Percentiles rank a stretch among this genome's conserved stretches.
Evolutionary conservation across 2,888 invertebrate species (phyloP).

Genomic region (Diplolepis rosae): DNA sequence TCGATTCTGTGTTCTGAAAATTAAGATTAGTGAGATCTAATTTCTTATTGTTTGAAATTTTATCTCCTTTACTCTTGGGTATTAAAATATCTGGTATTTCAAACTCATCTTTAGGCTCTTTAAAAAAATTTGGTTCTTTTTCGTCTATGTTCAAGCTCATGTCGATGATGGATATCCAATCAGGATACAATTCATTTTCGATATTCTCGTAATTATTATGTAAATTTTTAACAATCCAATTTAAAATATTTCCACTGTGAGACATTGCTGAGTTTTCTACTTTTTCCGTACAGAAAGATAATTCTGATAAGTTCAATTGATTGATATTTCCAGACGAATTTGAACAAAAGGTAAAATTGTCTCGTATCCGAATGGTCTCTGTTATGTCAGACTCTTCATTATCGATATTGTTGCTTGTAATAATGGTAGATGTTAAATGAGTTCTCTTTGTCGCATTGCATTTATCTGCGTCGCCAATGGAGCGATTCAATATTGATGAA

Average conservation of each 20-base stretch:
- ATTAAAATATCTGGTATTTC: background rate
- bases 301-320: background rate
- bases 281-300: background rate
- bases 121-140: background rate
- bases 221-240: background rate
- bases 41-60: background rate
- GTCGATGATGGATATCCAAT: background rate
- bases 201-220: background rate
- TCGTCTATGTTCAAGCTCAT: background rate
- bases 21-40: background rate
- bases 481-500: background rate
- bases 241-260: background rate
- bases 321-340: background rate
- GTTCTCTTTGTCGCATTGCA: background rate
- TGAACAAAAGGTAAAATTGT: background rate
- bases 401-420: background rate
- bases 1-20: background rate
- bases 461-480: background rate
- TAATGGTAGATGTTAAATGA: background rate
- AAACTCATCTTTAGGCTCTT: background rate
- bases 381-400: background rate
- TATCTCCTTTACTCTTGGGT: background rate
- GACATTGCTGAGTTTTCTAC: background rate
- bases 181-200: background rate
- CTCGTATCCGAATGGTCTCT: conserved; percentile 11